Evolutionary conservation across 1,140 invertebrate genomes (phyloP).

Genomic region (Leptonema lineaticorne): DNA sequence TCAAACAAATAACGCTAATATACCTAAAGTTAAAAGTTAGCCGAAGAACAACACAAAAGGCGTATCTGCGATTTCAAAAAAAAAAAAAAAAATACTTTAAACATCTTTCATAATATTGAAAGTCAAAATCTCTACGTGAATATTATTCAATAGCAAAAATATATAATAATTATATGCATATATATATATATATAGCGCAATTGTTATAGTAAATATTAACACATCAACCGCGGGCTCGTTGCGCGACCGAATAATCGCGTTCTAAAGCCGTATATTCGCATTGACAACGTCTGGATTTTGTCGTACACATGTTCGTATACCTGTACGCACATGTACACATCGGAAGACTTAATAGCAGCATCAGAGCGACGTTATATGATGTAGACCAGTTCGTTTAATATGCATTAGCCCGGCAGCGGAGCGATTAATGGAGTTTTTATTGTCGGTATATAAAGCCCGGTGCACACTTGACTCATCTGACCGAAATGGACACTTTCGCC

Average conservation of each 20-base stretch:
- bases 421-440: slow-evolving; percentile 21
- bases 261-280: no score
- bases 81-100: no score
- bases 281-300: neutral
- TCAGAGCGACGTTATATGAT: slow-evolving; percentile 36
- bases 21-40: neutral
- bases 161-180: neutral
- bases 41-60: neutral
- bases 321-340: no score
- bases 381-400: slow-evolving; percentile 42
- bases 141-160: neutral
- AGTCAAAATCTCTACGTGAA: no score
- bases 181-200: no score
- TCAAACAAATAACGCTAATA: neutral
- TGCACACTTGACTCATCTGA: neutral
- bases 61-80: no score
- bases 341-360: slow-evolving; percentile 33
- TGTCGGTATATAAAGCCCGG: slow-evolving; percentile 1
- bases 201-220: neutral
- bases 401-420: slow-evolving; percentile 30
- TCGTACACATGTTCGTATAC: neutral
- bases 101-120: no score
- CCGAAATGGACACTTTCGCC: slow-evolving; percentile 5
- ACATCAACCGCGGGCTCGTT: neutral
- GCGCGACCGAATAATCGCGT: neutral